phyloP scores from a whole-genome alignment of 1,140 invertebrate genomes.

The Trinorchestia longiramus region DNA sequence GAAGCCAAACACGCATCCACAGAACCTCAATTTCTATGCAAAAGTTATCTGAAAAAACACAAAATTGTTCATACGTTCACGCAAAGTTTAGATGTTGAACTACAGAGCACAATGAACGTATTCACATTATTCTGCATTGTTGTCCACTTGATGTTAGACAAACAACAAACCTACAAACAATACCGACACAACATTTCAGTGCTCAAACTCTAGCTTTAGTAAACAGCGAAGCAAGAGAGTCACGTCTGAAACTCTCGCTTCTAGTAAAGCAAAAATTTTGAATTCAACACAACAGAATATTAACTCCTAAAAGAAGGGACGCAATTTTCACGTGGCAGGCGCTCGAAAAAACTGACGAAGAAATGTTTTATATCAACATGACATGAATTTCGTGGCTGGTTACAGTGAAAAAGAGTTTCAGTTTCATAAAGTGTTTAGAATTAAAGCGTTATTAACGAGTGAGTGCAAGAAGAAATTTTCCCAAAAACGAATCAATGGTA shows the following conservation, averaged over 20 bases:
- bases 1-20: background rate
- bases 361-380: background rate
- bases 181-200: background rate
- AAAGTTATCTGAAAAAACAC: background rate
- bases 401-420: no score
- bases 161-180: background rate
- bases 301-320: background rate
- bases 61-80: background rate
- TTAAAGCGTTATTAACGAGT: no score
- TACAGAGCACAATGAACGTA: background rate
- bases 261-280: background rate
- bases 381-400: background rate
- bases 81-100: background rate
- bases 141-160: background rate
- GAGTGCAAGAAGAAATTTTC: no score
- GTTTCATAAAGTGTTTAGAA: no score
- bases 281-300: background rate
- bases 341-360: background rate
- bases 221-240: background rate
- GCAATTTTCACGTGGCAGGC: background rate
- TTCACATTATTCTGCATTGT: background rate
- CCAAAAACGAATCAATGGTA: no score
- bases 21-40: background rate
- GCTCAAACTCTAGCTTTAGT: background rate
- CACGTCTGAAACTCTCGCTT: background rate